Base-by-base conservation (phyloP, 2,797 vertebrate genomes). In the Tinamus major region DNA sequence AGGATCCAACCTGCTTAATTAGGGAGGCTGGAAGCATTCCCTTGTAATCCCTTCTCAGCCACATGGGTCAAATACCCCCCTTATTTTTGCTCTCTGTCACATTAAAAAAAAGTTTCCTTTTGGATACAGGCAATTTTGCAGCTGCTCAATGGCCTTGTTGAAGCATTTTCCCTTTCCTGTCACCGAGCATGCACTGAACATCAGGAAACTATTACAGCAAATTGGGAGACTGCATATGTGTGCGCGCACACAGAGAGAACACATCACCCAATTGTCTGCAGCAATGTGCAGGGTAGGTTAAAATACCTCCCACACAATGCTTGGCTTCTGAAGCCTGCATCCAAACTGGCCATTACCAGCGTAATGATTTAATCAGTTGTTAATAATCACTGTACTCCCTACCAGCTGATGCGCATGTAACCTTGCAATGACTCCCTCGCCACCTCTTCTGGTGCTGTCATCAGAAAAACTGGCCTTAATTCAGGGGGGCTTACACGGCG, bases 361-460 rank as follows among this genome's bases (percentile, higher is more conserved):
- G 13, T 91, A 93, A 95, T 86, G 92, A 84, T 79, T 95, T 90
- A 82, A 93, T 96, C 92, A 90, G 89, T 88, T 87, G 56, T 65
- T 95, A 94, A 92, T n/a, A 74, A 85, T 68, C 1, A 7, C 35
- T 90, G 49, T 65, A 70, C 44, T 93, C 70, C 20, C 63, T 70
- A 85, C 74, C 55, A 92, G 46, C 49, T 21, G 19, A 91, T 33
- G 42, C 76, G 35, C 63, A 29, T 63, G 63, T 81, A 94, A 80
- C 26, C 27, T 80, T 81, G 46, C 62, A 89, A 81, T 35, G 51
- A 76, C 56, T 91, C 74, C 63, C 77, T 56, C 1, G 4, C 49
- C 31, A 77, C 53, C 17, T 69, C 23, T 75, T 91, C 85, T 92
- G 64, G 44, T 92, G 83, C 80, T 82, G 48, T 88, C 80, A 83